Conservation (phyloP, 2,888 invertebrate species). For the Flexamia atlantica region DNA sequence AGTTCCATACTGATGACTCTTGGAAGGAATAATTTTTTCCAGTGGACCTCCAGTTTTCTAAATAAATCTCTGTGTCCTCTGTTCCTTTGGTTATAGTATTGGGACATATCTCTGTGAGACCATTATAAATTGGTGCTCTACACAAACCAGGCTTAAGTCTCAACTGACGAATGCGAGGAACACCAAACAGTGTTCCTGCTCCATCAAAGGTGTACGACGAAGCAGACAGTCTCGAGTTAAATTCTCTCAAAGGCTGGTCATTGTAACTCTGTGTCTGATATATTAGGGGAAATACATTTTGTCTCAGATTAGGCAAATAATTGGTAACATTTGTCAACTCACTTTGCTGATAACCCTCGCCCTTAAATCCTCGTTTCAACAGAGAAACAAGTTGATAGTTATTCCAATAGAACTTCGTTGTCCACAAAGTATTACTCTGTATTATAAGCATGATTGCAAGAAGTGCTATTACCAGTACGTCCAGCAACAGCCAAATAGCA, state of each 20-base stretch:
- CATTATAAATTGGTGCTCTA: not conserved
- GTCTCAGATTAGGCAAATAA: not conserved
- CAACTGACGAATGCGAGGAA: constrained; percentile 10
- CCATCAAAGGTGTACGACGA: not conserved
- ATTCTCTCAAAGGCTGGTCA: not conserved
- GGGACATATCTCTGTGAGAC: not conserved
- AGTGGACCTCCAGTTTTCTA: not conserved
- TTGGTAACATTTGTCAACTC: not conserved
- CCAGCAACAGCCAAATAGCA: not conserved
- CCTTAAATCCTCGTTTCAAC: not conserved
- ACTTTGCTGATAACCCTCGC: not conserved
- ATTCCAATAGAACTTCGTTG: constrained; percentile 13
- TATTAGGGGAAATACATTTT: not conserved
- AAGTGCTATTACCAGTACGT: not conserved
- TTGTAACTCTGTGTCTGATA: constrained; percentile 19
- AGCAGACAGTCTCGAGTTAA: not conserved
- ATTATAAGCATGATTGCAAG: not conserved
- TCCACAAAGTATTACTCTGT: constrained; percentile 5
- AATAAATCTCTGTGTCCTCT: not conserved
- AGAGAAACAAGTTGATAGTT: not conserved
- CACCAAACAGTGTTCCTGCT: not conserved
- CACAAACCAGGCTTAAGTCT: constrained; percentile 1
- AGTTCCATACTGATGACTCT: not conserved
- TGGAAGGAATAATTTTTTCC: not conserved
- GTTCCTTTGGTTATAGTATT: not conserved